Base-by-base conservation (phyloP, 2,888 invertebrate genomes). In the Spilarctia lutea region DNA sequence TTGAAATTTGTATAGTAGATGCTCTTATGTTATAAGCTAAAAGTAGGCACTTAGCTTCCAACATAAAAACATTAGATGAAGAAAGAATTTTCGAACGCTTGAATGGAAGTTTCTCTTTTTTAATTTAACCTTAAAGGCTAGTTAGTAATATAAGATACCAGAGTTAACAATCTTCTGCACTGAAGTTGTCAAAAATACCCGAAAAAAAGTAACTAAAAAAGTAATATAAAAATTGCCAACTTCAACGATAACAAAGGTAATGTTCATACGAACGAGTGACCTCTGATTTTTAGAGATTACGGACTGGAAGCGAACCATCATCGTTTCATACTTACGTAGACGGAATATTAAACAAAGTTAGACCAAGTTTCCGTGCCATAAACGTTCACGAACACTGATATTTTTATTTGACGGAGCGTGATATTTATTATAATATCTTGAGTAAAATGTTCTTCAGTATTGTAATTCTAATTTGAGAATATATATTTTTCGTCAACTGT, bases 301-400 rank as follows among this genome's bases (percentile, higher is more conserved):
- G 83, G 81, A 86, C 85, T 83, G 80, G 78, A 80, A 78, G 82
- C 84, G 85, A 84, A 85, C 86, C 84, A 87, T 88, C 88, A 87
- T 88, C 87, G 87, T 89, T 88, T 85, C 82, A 80, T 77, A 83
- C 84, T 85, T 83, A 86, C 88, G 86, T 82, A 81, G 77, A 79
- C 83, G 74, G 89, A 90, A 89, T 89, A 87, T 86, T 87, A 88
- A 89, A 84, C 80, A 78, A 76, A 79, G 72, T 75, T 48, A 67
- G 71, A 76, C 68, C 77, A 80, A 82, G 83, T 81, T 82, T 78
- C 76, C 69, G 77, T 72, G 60, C 65, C 71, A 75, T 74, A 63
- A 66, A 74, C 66, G 67, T 71, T 69, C 71, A 66, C 68, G 68
- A 72, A 65, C 30, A 66, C 68, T 69, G 72, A 69, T 74, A 76